Evolutionary conservation across 2,113 vertebrate species (phyloP).

Genomic region (Notechis scutatus): DNA sequence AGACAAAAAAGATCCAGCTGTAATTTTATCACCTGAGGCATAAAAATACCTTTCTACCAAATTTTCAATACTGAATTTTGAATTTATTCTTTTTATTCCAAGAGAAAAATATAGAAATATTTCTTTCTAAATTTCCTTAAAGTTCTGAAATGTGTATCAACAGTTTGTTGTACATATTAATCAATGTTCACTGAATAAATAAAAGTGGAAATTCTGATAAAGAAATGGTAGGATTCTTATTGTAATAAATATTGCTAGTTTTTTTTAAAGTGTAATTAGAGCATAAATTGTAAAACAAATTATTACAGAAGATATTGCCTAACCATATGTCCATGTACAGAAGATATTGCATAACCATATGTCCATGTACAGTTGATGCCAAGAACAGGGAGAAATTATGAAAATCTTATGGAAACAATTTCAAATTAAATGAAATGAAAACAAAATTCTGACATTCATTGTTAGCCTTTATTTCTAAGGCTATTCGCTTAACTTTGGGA

Average conservation of each 20-base stretch:
- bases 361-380: background rate
- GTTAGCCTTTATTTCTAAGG: constrained; percentile 3
- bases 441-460: background rate
- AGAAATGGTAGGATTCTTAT: constrained; percentile 7
- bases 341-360: constrained; percentile 2
- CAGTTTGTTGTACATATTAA: background rate
- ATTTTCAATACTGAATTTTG: background rate
- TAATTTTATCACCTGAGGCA: too few species aligned
- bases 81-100: background rate
- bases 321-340: background rate
- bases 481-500: background rate
- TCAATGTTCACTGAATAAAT: background rate
- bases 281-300: constrained; percentile 19
- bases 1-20: too few species aligned
- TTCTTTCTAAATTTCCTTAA: background rate
- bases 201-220: constrained; percentile 14
- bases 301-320: constrained; percentile 5
- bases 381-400: background rate
- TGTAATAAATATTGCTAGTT: constrained; percentile 2
- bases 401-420: constrained; percentile 1
- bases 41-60: too few species aligned
- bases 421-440: constrained; percentile 15
- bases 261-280: background rate
- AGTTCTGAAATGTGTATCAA: background rate
- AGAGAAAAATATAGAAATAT: background rate